Base-by-base conservation (phyloP, 2,113 vertebrate species). In the Marcusenius ussheri region DNA sequence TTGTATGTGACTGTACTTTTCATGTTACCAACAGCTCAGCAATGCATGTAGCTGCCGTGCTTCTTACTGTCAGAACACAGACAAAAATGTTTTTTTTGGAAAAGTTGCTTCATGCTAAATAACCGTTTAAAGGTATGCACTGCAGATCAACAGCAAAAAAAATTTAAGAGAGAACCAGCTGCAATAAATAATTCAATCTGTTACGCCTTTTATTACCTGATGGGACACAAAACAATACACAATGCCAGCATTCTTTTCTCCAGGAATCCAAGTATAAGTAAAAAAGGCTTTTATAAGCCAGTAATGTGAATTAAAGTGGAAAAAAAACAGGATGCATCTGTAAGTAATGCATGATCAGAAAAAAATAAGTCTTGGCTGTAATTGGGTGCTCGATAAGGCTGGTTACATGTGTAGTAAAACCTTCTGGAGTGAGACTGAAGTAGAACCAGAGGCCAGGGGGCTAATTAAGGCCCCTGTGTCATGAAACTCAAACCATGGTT, bases 21-120 rank as follows among this genome's bases (percentile, higher is more conserved):
- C 85, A 93, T 92, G 94, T 94, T 93, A 92, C 89, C 24, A 49
- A 91, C 3, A 85, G 42, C 17, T 87, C 50, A 31, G 27, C n/a
- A 70, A 70, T 70, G 10, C 27, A 0, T 9, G 62, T n/a, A 66
- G 62, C 62, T 66, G n/a, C 62, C 27, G 1, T 5, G 62, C 62
- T 70, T 31, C 62, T 39, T 3, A 19, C 31, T 87, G 94, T 91
- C 90, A 91, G 89, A 87, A 89, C 74, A 90, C 89, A 94, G 92
- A 93, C 91, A 89, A 93, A 49, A 91, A 77, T 89, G 92, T 91
- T 87, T 45, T 45, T 66, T 77, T 35, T 45, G 90, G 91, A 91
- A 91, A 89, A 90, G 91, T n/a, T 11, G 21, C 51, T 83, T 49
- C 47, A 62, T 89, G 53, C 53, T 50, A 87, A 89, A 66, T 83